Percentiles rank a stretch among this genome's conserved stretches.
Conservation (phyloP, 2,113 vertebrate species). For the Machaerirhynchus nigripectus region DNA sequence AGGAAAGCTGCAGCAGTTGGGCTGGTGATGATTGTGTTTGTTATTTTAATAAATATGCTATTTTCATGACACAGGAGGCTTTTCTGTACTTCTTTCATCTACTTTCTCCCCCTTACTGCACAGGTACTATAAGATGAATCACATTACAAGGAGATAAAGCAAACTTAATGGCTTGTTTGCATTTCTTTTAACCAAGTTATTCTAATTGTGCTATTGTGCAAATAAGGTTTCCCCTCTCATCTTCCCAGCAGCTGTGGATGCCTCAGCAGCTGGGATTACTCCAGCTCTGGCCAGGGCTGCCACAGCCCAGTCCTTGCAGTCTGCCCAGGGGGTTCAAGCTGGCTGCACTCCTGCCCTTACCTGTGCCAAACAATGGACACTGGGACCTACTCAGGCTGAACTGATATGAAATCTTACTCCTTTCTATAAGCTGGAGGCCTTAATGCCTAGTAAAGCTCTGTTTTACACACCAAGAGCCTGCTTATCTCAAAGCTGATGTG, state of each 20-base stretch:
- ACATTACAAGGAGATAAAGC: not conserved
- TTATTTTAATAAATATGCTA: not conserved
- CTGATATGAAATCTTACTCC: not conserved
- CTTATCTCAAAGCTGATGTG: not conserved
- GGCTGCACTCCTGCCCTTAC: not conserved
- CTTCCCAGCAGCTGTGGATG: not conserved
- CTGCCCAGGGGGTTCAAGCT: not conserved
- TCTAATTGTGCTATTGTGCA: not conserved
- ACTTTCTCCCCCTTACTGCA: not conserved
- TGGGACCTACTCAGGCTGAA: not conserved
- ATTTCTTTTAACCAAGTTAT: slow-evolving; percentile 43
- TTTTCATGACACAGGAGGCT: not conserved
- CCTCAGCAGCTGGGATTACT: not conserved
- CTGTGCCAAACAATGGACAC: not conserved
- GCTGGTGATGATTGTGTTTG: not conserved
- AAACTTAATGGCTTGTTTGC: not conserved
- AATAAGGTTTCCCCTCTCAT: not conserved
- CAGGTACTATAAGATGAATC: not conserved
- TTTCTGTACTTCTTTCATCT: not conserved
- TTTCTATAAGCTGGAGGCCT: not conserved
- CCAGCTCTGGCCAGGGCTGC: not conserved
- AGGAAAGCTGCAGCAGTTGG: not conserved
- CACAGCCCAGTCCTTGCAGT: not conserved
- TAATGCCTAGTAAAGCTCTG: not conserved
- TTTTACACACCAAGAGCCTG: not conserved